Percentiles rank a stretch among this genome's conserved stretches.
phyloP scores from a whole-genome alignment of 35 echinoderm and acorn worm species.

The Ophioderma brevispina region DNA sequence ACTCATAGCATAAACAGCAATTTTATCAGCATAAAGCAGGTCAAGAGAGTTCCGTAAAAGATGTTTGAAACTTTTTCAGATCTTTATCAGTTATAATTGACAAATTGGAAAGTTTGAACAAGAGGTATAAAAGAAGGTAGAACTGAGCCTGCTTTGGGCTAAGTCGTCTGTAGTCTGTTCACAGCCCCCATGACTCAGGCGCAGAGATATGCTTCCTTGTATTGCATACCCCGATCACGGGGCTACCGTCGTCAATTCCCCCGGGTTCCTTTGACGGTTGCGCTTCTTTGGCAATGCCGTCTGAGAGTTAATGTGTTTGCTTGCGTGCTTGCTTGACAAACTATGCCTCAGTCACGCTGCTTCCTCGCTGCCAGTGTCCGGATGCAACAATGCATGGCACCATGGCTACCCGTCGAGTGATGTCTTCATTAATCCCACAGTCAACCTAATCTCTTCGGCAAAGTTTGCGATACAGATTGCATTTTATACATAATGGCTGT shows the following conservation, averaged over 20 bases:
- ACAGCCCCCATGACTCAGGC: neutral
- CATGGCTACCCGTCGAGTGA: neutral
- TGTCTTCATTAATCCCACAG: neutral
- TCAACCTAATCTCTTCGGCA: too few species aligned
- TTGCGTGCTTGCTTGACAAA: neutral
- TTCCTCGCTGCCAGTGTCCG: neutral
- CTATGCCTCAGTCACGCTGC: neutral
- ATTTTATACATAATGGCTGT: too few species aligned
- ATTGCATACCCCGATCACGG: neutral
- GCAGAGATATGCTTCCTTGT: neutral
- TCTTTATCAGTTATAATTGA: too few species aligned
- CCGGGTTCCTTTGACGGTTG: neutral
- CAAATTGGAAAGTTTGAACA: too few species aligned
- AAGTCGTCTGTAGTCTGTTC: too few species aligned
- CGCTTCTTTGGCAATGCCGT: neutral
- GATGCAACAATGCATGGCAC: neutral
- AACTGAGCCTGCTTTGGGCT: too few species aligned
- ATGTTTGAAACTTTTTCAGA: too few species aligned
- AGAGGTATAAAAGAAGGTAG: too few species aligned
- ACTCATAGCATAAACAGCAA: too few species aligned
- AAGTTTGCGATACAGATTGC: too few species aligned
- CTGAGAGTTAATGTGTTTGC: neutral
- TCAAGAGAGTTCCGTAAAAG: too few species aligned
- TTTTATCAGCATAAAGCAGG: too few species aligned
- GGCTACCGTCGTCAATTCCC: neutral